These are phyloP conservation scores for Rhizomys pruinosus DNA, from an alignment of 2,113 vertebrate species.

Conservation along the genomic window DNA sequence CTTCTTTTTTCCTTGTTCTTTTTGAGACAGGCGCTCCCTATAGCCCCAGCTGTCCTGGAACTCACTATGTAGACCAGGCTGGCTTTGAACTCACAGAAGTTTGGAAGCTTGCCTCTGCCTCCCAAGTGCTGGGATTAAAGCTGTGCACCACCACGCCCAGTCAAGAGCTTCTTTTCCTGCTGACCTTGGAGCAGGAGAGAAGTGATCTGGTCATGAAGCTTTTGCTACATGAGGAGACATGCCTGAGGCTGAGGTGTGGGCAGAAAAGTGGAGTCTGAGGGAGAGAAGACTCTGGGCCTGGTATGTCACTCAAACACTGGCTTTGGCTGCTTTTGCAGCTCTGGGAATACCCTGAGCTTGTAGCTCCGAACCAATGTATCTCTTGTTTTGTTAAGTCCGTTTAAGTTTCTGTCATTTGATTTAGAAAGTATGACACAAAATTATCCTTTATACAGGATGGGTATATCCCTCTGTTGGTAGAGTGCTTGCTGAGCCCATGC, in stretches of 20 bases:
- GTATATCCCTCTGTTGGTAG: not conserved
- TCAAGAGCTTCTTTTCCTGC: constrained; percentile 7
- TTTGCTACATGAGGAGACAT: not conserved
- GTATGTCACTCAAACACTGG: not conserved
- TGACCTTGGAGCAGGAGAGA: not conserved
- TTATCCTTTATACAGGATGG: not conserved
- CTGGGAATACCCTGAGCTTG: not conserved
- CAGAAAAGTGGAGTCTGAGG: not conserved
- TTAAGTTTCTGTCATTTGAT: constrained; percentile 38
- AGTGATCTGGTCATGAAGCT: not conserved
- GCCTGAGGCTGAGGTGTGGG: not conserved
- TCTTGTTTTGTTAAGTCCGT: not conserved
- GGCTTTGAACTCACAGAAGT: too few relatives aligned
- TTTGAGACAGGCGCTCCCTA: too few relatives aligned
- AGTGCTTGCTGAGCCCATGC: not conserved
- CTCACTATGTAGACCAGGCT: too few relatives aligned
- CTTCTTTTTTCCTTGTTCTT: too few relatives aligned
- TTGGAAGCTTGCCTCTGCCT: too few relatives aligned
- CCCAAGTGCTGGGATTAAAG: too few relatives aligned
- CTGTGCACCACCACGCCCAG: too few relatives aligned
- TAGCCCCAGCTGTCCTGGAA: too few relatives aligned
- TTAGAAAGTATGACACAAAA: constrained; percentile 22
- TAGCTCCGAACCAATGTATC: not conserved
- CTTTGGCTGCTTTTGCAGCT: constrained; percentile 20
- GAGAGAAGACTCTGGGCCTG: not conserved